Evolutionary conservation across 2,888 invertebrate species (phyloP).

Genomic region (Julus scandinavius): DNA sequence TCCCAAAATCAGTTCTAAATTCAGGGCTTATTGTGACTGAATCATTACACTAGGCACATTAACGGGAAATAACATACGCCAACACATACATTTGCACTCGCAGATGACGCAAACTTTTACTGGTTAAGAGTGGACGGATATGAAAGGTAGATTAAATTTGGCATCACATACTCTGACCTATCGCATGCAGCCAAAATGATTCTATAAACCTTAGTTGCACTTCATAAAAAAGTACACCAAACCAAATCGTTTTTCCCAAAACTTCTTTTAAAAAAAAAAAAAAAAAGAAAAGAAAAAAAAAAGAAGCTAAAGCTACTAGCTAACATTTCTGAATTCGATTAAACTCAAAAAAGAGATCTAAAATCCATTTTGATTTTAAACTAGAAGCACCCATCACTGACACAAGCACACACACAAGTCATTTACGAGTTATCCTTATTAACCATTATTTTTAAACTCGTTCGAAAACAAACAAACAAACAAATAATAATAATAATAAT

Average conservation of each 20-base stretch:
- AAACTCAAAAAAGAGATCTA: slow-evolving; percentile 44
- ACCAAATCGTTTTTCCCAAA: neutral
- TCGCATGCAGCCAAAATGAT: slow-evolving; percentile 19
- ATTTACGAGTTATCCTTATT: slow-evolving; percentile 36
- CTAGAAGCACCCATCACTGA: slow-evolving; percentile 46
- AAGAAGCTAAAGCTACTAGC: slow-evolving; percentile 40
- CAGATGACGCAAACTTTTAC: neutral
- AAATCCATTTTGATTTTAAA: slow-evolving; percentile 45
- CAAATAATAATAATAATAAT: slow-evolving; percentile 34
- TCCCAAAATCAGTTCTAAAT: neutral
- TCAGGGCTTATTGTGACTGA: neutral
- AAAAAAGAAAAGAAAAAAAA: neutral
- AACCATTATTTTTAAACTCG: slow-evolving; percentile 36
- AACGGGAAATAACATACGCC: neutral
- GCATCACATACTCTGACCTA: slow-evolving; percentile 2
- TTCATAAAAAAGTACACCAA: neutral
- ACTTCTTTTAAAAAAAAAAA: neutral
- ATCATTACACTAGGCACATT: neutral
- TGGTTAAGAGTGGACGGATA: slow-evolving; percentile 19
- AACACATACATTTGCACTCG: neutral
- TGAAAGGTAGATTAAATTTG: slow-evolving; percentile 36
- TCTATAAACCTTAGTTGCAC: slow-evolving; percentile 10
- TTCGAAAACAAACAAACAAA: slow-evolving; percentile 34
- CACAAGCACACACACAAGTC: slow-evolving; percentile 41
- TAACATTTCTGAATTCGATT: slow-evolving; percentile 44